Conservation (phyloP, 2,113 vertebrate species). For the Siphamia tubifer region DNA sequence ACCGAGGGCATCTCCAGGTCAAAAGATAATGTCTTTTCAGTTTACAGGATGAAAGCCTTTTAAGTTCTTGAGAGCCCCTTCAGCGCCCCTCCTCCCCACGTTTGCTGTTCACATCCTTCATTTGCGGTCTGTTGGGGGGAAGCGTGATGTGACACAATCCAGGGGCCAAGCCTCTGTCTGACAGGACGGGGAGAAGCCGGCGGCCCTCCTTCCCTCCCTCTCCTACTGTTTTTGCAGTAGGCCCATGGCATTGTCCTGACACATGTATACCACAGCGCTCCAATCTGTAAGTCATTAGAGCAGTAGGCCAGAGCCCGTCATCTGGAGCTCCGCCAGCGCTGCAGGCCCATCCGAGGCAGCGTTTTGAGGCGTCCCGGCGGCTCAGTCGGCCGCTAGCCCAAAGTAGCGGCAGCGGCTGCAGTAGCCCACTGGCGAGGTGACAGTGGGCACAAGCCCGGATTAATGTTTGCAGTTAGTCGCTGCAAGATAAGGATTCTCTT, state of each 20-base stretch:
- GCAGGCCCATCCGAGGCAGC: conserved; percentile 80
- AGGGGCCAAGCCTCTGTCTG: conserved; percentile 80
- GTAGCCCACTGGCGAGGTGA: conserved; percentile 78
- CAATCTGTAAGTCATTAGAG: conserved; percentile 94
- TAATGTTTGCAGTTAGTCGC: conserved; percentile 9
- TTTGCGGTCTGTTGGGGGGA: conserved; percentile 62
- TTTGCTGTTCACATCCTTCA: conserved; percentile 83
- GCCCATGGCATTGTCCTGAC: conserved; percentile 82
- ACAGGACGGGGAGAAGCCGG: conserved; percentile 77
- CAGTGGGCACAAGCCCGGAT: conserved; percentile 67
- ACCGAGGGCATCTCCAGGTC: conserved; percentile 86
- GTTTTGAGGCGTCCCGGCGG: conserved; percentile 42
- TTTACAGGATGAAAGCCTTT: conserved; percentile 82
- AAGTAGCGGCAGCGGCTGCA: conserved; percentile 65
- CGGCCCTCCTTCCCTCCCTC: conserved; percentile 55
- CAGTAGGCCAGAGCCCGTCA: conserved; percentile 76
- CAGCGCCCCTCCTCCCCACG: conserved; percentile 51
- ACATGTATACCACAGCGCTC: conserved; percentile 79
- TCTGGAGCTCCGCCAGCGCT: conserved; percentile 87
- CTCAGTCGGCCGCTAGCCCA: conserved; percentile 49
- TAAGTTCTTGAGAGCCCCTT: conserved; percentile 59
- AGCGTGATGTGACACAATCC: conserved; percentile 88
- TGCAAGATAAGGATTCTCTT: background rate
- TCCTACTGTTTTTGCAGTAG: conserved; percentile 64
- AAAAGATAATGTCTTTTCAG: conserved; percentile 92